Evolutionary conservation across 2,888 invertebrate genomes (phyloP).

Genomic region (Zeuzera pyrina): DNA sequence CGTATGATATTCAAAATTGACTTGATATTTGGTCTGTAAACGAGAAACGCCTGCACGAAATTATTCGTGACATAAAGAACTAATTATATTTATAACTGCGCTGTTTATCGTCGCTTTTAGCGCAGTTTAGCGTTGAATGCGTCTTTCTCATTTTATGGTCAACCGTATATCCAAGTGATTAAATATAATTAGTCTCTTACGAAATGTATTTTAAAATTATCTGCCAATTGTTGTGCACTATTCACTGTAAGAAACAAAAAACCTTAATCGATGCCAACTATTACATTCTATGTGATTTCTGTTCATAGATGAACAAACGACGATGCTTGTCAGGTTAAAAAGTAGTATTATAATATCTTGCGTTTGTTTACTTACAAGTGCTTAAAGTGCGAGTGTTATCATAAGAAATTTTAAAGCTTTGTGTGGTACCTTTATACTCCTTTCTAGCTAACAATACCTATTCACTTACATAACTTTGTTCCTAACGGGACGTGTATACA

Average conservation of each 20-base stretch:
- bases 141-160: too few species aligned
- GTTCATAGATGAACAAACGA: too few species aligned
- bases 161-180: too few species aligned
- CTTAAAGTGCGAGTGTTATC: slow-evolving; percentile 70
- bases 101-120: too few species aligned
- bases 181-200: too few species aligned
- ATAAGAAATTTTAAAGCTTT: slow-evolving; percentile 74
- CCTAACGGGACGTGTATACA: slow-evolving; percentile 73
- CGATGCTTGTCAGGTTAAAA: too few species aligned
- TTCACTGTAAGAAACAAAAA: background rate
- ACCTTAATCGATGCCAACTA: background rate
- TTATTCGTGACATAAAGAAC: too few species aligned
- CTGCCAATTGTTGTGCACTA: background rate
- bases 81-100: too few species aligned
- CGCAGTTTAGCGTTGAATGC: too few species aligned
- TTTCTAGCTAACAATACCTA: slow-evolving; percentile 66
- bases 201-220: too few species aligned
- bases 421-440: slow-evolving; percentile 67
- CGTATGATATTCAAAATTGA: slow-evolving; percentile 63
- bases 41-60: slow-evolving; percentile 39
- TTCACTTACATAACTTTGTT: slow-evolving; percentile 69
- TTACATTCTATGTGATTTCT: background rate
- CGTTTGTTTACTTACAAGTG: slow-evolving; percentile 50
- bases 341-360: slow-evolving; percentile 36
- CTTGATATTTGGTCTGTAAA: slow-evolving; percentile 59